Evolutionary conservation across 2,797 vertebrate genomes (phyloP).

Genomic region (Crossoptilon crossoptilon): DNA sequence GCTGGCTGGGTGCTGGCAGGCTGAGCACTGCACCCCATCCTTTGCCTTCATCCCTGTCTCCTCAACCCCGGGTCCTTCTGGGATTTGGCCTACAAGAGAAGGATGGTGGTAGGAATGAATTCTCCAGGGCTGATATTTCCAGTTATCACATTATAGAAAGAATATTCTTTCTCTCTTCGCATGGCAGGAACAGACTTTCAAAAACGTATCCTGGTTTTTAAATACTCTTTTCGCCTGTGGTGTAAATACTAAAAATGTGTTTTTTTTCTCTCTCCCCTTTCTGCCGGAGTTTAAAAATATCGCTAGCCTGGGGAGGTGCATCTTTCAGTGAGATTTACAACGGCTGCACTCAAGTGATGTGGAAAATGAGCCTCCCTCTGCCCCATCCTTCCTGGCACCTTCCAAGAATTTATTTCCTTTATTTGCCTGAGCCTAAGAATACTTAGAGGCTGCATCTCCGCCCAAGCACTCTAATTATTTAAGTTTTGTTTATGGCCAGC

Average conservation of each 20-base stretch:
- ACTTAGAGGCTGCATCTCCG: conserved; percentile 65
- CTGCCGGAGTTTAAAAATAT: conserved; percentile 64
- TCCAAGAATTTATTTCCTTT: conserved; percentile 77
- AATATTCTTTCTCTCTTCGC: conserved; percentile 10
- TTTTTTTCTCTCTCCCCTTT: conserved; percentile 25
- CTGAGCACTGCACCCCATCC: not conserved
- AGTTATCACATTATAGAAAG: conserved; percentile 16
- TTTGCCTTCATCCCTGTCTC: conserved; percentile 10
- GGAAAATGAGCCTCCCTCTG: conserved; percentile 70
- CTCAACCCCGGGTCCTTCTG: not conserved
- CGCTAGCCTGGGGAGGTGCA: conserved; percentile 74
- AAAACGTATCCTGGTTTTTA: conserved; percentile 66
- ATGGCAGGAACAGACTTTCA: conserved; percentile 37
- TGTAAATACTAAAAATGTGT: conserved; percentile 64
- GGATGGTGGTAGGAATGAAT: not conserved
- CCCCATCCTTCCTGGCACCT: conserved; percentile 69
- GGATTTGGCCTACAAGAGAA: conserved; percentile 14
- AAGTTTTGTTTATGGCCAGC: conserved; percentile 70
- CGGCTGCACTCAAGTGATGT: conserved; percentile 68
- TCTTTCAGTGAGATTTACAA: conserved; percentile 79
- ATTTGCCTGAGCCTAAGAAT: conserved; percentile 66
- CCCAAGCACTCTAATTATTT: conserved; percentile 76
- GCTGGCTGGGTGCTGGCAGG: not conserved
- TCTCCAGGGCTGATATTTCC: conserved; percentile 39
- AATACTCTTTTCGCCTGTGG: conserved; percentile 65